A percentile compares a stretch with the other conserved stretches of the same genome.
Evolutionary conservation across 2,113 vertebrate species (phyloP).

Genomic region (Butastur rufipennis): DNA sequence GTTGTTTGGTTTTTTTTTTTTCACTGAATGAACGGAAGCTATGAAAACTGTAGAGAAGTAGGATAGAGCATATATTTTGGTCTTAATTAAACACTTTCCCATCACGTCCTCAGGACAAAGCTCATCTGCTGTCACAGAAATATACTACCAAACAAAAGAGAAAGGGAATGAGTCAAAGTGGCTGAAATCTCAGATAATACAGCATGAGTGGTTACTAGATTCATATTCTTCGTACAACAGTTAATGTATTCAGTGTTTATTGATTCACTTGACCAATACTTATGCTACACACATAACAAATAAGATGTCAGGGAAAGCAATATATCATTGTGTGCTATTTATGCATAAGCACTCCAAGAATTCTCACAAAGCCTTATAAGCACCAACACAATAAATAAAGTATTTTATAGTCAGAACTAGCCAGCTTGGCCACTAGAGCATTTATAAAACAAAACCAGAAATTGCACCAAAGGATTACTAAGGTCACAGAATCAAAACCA

Average conservation of each 20-base stretch:
- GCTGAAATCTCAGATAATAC: not conserved
- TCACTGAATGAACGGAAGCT: not conserved
- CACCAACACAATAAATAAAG: not conserved
- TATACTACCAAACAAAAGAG: not conserved
- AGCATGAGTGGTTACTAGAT: not conserved
- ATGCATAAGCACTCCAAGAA: not conserved
- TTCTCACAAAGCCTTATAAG: not conserved
- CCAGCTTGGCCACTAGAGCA: not conserved
- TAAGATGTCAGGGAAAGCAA: not conserved
- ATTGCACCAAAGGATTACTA: not conserved
- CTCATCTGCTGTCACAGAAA: not conserved
- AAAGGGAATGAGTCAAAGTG: not conserved
- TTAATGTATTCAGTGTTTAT: constrained; percentile 7
- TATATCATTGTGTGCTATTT: not conserved
- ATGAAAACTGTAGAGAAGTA: not conserved
- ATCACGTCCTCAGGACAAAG: not conserved
- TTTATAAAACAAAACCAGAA: not conserved
- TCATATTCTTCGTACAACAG: not conserved
- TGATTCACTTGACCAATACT: constrained; percentile 16
- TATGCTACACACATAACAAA: not conserved
- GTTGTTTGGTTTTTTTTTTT: not conserved
- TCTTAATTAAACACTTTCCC: not conserved
- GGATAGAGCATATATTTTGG: not conserved
- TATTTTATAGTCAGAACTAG: not conserved
- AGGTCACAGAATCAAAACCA: not conserved